Conservation (phyloP, 2,888 invertebrate species). For the Andrena chrysosceles region DNA sequence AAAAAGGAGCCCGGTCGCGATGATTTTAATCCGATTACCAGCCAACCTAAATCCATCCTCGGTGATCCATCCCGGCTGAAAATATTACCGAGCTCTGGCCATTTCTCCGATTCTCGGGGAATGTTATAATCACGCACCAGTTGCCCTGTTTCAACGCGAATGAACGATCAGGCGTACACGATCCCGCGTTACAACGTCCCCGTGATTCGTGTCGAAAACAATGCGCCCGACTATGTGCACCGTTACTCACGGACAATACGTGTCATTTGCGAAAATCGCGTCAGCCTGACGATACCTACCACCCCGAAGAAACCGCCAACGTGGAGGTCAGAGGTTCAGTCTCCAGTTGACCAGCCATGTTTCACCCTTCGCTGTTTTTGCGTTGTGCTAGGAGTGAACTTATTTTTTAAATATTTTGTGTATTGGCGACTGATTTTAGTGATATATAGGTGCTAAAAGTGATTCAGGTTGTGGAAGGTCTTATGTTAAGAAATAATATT, state of each 20-base stretch:
- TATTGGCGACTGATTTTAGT: no score
- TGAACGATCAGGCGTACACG: conserved; percentile 45
- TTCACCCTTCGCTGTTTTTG: no score
- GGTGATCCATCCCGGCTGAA: conserved; percentile 54
- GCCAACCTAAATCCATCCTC: conserved; percentile 57
- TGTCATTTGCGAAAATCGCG: conserved; percentile 24
- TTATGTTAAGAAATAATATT: no score
- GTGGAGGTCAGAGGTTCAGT: neutral
- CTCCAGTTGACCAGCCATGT: neutral
- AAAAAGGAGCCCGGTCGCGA: conserved; percentile 42
- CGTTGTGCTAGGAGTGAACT: no score
- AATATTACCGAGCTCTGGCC: conserved; percentile 42
- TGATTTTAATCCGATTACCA: conserved; percentile 68
- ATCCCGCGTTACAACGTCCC: conserved; percentile 24
- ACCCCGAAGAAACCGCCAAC: neutral
- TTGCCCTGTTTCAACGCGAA: conserved; percentile 29
- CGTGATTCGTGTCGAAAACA: conserved; percentile 45
- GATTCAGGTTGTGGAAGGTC: no score
- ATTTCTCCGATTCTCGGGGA: conserved; percentile 31
- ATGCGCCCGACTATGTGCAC: conserved; percentile 23
- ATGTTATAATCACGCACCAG: conserved; percentile 51
- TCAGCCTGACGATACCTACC: neutral
- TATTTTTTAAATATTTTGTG: no score
- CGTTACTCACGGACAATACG: conserved; percentile 44
- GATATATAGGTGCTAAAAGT: no score